Percentiles rank a stretch among this genome's conserved stretches.
These are phyloP conservation scores for Acomys russatus DNA, from an alignment of 2,797 vertebrate species.

Conservation along the genomic window DNA sequence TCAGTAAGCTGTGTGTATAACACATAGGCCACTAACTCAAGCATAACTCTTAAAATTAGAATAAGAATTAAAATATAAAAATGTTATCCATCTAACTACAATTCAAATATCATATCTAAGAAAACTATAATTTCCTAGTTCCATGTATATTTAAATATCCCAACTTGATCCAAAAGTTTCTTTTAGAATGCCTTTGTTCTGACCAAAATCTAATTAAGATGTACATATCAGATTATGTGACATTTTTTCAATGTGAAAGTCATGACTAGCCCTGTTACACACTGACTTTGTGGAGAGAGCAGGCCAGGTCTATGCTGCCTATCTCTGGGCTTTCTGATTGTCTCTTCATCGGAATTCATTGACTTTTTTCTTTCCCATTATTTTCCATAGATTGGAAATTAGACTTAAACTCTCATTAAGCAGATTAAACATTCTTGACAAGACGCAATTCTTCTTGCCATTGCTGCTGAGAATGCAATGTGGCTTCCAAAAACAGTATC, in stretches of 20 bases:
- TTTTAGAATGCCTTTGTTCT: constrained; percentile 24
- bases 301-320: background rate
- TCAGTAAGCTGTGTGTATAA: background rate
- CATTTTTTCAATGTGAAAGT: background rate
- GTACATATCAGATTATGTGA: background rate
- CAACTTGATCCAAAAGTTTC: background rate
- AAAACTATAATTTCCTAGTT: background rate
- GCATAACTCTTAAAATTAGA: constrained; percentile 45
- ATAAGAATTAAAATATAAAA: background rate
- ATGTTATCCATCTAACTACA: background rate
- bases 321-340: background rate
- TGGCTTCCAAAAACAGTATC: background rate
- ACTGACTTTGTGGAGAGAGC: background rate
- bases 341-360: background rate
- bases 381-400: constrained; percentile 33
- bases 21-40: background rate
- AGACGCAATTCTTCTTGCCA: background rate
- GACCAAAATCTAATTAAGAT: background rate
- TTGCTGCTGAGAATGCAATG: background rate
- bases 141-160: constrained; percentile 1
- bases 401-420: background rate
- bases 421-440: constrained; percentile 1
- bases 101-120: constrained; percentile 20
- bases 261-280: background rate
- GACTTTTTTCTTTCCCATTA: background rate